phyloP scores from a whole-genome alignment of 2,888 invertebrate genomes.

The Tenthredo distinguenda region DNA sequence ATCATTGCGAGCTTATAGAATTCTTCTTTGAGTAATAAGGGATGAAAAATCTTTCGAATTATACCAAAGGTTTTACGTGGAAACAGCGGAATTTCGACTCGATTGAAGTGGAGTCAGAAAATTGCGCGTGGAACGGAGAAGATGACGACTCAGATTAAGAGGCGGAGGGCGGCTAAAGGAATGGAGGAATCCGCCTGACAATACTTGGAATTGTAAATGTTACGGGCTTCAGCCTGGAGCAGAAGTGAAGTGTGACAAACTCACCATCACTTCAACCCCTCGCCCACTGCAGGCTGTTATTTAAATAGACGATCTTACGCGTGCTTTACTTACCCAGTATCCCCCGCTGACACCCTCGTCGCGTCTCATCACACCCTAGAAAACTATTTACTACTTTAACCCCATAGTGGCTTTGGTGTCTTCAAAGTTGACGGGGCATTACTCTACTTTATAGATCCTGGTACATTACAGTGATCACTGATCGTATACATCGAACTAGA shows the following conservation, averaged over 20 bases:
- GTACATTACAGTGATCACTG: neutral
- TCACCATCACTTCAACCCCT: conserved; percentile 22
- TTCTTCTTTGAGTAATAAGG: neutral
- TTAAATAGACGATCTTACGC: conserved; percentile 49
- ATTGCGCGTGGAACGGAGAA: conserved; percentile 37
- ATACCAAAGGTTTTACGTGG: neutral
- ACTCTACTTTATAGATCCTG: neutral
- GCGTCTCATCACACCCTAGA: conserved; percentile 37
- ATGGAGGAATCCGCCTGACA: conserved; percentile 39
- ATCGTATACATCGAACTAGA: neutral
- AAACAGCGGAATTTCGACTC: conserved; percentile 33
- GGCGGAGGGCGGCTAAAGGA: conserved; percentile 27
- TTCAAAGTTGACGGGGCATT: neutral
- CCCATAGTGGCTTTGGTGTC: conserved; percentile 10
- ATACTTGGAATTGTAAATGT: conserved; percentile 50
- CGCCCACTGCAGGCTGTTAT: conserved; percentile 34
- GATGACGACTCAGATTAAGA: conserved; percentile 46
- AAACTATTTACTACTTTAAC: conserved; percentile 32
- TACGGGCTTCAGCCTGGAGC: conserved; percentile 19
- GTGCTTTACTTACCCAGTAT: conserved; percentile 27
- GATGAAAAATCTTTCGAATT: conserved; percentile 15
- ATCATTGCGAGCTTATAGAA: neutral
- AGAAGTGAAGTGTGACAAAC: conserved; percentile 46
- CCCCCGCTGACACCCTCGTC: neutral
- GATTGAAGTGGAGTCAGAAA: conserved; percentile 30